Evolutionary conservation across 2,888 invertebrate species (phyloP).

Genomic region (Temnothorax rugatulus): DNA sequence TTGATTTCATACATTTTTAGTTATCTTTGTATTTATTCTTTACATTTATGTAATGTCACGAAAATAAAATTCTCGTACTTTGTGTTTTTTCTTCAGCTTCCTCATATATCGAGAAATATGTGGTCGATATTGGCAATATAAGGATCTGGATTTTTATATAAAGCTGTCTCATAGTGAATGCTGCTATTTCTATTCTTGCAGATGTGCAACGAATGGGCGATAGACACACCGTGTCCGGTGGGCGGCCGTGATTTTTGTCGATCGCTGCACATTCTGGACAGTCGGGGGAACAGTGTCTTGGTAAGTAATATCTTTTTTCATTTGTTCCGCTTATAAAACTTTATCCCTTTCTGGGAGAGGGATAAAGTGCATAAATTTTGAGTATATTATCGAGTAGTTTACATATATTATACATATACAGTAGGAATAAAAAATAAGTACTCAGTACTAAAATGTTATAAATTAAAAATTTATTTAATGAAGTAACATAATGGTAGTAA

Average conservation of each 20-base stretch:
- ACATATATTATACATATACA: not conserved
- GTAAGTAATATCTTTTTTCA: constrained; percentile 77
- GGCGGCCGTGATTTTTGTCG: constrained; percentile 89
- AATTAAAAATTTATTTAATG: no score
- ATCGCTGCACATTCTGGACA: constrained; percentile 89
- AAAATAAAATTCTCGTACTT: not conserved
- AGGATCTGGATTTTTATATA: not conserved
- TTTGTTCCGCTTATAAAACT: constrained; percentile 27
- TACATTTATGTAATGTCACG: not conserved
- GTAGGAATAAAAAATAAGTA: no score
- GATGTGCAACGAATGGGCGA: constrained; percentile 89
- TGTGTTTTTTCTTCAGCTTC: not conserved
- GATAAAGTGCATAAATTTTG: constrained; percentile 36
- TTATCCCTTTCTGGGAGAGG: not conserved
- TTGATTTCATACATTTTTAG: not conserved
- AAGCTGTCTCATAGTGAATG: not conserved
- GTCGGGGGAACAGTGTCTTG: constrained; percentile 89
- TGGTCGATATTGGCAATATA: constrained; percentile 43
- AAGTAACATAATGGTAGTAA: no score
- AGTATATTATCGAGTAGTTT: not conserved
- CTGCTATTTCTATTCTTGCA: constrained; percentile 70
- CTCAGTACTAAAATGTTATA: no score
- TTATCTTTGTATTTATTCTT: not conserved
- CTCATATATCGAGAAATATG: not conserved
- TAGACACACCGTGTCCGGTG: constrained; percentile 88